phyloP scores from a whole-genome alignment of 2,888 invertebrate species.

The Hirudinaria manillensis region DNA sequence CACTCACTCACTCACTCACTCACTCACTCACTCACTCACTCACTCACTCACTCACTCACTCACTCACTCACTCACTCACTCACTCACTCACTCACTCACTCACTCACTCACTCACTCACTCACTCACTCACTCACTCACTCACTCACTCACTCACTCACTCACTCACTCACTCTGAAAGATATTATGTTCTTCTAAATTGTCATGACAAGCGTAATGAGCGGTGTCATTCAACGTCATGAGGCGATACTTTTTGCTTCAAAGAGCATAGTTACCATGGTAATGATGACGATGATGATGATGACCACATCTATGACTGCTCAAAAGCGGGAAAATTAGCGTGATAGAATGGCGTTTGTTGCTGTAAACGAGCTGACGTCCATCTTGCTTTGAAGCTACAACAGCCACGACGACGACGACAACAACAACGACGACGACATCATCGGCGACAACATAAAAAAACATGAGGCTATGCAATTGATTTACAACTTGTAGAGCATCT shows the following conservation, averaged over 20 bases:
- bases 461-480: neutral
- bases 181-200: neutral
- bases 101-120: constrained; percentile 12
- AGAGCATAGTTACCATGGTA: no score
- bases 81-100: constrained; percentile 1
- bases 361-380: neutral
- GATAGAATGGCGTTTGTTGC: neutral
- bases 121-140: constrained; percentile 19
- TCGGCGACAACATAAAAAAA: neutral
- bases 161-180: constrained; percentile 15
- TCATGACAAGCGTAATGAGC: no score
- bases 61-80: constrained; percentile 16
- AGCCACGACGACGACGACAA: neutral
- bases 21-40: constrained; percentile 16
- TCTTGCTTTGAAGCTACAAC: neutral
- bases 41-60: constrained; percentile 16
- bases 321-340: neutral
- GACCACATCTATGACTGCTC: neutral
- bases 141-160: constrained; percentile 19
- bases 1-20: constrained; percentile 16
- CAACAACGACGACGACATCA: neutral
- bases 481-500: no score
- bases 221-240: no score
- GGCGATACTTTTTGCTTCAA: no score
- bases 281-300: neutral